Percentiles rank a stretch among this genome's conserved stretches.
phyloP scores from a whole-genome alignment of 2,888 invertebrate species.

The Oscheius myriophilus region DNA sequence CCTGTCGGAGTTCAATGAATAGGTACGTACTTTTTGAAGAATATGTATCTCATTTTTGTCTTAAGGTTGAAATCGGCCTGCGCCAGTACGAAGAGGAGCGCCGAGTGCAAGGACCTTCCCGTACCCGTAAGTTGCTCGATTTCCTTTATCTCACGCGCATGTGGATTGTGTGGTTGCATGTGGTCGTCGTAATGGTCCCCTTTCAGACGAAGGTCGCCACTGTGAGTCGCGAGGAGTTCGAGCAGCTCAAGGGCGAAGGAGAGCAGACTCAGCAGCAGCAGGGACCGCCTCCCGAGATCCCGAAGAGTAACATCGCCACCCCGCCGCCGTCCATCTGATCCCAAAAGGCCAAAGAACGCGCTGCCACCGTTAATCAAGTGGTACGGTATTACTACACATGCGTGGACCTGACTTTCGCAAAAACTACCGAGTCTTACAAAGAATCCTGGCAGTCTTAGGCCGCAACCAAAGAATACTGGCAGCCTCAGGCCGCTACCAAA shows the following conservation, averaged over 20 bases:
- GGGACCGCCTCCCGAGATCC: conserved; percentile 48
- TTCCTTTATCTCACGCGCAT: conserved; percentile 18
- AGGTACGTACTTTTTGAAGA: conserved; percentile 77
- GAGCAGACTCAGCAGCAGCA: conserved; percentile 10
- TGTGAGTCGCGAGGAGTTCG: conserved; percentile 56
- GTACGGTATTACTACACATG: conserved; percentile 26
- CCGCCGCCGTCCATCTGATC: conserved; percentile 65
- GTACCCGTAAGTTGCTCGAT: conserved; percentile 39
- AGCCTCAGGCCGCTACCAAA: no score
- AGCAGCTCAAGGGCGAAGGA: conserved; percentile 42
- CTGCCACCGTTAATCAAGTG: conserved; percentile 55
- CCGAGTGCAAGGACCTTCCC: conserved; percentile 44
- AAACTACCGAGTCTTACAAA: background rate
- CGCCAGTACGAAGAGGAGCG: conserved; percentile 89
- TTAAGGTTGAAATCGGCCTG: conserved; percentile 90
- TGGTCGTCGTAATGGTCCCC: conserved; percentile 29
- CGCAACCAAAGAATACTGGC: no score
- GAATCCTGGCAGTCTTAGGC: no score
- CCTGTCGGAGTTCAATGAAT: conserved; percentile 90
- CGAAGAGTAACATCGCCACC: conserved; percentile 36
- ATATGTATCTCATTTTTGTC: no score
- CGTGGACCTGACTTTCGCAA: background rate
- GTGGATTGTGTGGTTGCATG: conserved; percentile 20
- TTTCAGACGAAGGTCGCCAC: conserved; percentile 55
- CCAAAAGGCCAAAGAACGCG: conserved; percentile 69